Evolutionary conservation across 2,888 invertebrate species (phyloP), one percentile per base, ranked within the genome.

Genomic region (Apotomis turbidana): DNA sequence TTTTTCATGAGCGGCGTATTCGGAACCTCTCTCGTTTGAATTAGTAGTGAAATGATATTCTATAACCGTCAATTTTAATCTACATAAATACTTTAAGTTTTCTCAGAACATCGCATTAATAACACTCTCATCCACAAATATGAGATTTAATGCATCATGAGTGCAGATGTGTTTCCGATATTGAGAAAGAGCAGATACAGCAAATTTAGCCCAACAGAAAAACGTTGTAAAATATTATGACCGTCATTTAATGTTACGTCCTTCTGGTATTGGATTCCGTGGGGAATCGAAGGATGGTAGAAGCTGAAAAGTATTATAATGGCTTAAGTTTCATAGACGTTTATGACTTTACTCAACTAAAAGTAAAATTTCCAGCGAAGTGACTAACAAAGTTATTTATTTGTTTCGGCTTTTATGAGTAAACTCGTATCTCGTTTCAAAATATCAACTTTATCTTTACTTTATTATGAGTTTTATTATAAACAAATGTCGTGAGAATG

Each of bases 161-260:
- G 67, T 71, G 67, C 81, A 81, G 81, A 81, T 81, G 82, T 81
- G 80, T 80, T 80, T 78, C 74, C 81, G 82, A 81, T 83, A 85
- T 84, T 87, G 88, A 88, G 82, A 86, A 79, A 83, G 81, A 86
- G 77, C 89, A 88, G 88, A 85, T 57, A 66, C 66, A 46, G 54
- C 49, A 46, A 27, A 6, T 27, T n/a, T 8, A 46, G 3, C 13
- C 2, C 10, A 66, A 44, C 44, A 46, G 55, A 46, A 66, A 57
- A 57, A 66, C 27, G 57, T 44, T 10, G 15, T 57, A 46, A 3
- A 9, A 46, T 5, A 15, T 0, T 27, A 27, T 27, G 9, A 46
- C 3, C 41, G 27, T 5, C 3, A 27, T 46, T 38, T n/a, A 13
- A 36, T 46, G 36, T 57, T 66, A 57, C n/a, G 27, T 55, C 66